Evolutionary conservation across 2,113 vertebrate genomes (phyloP), one percentile per base, ranked within the genome.

Genomic region (Entomyzon cyanotis): DNA sequence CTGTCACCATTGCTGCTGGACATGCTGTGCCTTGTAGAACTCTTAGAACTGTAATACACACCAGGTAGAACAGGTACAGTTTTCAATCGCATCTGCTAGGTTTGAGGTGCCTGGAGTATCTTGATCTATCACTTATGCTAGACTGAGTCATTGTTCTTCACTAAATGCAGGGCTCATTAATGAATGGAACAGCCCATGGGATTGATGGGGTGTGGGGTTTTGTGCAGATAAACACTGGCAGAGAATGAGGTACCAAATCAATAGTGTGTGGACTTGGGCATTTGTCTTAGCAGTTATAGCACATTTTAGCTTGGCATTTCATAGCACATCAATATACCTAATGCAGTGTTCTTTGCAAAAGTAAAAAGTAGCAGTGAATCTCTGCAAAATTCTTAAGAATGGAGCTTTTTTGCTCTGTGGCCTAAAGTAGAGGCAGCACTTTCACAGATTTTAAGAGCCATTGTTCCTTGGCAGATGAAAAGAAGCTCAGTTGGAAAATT

Each of bases 241-340:
- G 53, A 69, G 44, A 28, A 69, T 78, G 87, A 87, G 55, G 58
- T 24, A 42, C 74, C 7, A 27, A 91, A 81, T 85, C 27, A 0
- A 62, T 91, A 52, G 21, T 4, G 31, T 0, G 4, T 44, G 42
- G 56, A 10, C 19, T 81, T 11, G 46, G 39, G 70, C 25, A 49
- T 94, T 90, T 82, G 53, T 95, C 80, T 95, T 42, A 84, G 50
- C 84, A 73, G 33, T 31, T 58, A 46, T 5, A 42, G 74, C 50
- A 53, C 77, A 58, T 58, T 89, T 82, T 84, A 84, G 11, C 87
- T 82, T 87, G 87, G 82, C 46, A 28, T 93, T 91, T 89, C 81
- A 50, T 22, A 69, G 84, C 46, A 42, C 87, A 77, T 93, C 87
- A 35, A 35, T 94, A 79, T 28, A 35, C 49, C 56, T 63, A 39